A percentile compares a stretch with the other conserved stretches of the same genome.
Evolutionary conservation across 2,888 invertebrate species (phyloP).

Genomic region (Chloroclystis v-ata): DNA sequence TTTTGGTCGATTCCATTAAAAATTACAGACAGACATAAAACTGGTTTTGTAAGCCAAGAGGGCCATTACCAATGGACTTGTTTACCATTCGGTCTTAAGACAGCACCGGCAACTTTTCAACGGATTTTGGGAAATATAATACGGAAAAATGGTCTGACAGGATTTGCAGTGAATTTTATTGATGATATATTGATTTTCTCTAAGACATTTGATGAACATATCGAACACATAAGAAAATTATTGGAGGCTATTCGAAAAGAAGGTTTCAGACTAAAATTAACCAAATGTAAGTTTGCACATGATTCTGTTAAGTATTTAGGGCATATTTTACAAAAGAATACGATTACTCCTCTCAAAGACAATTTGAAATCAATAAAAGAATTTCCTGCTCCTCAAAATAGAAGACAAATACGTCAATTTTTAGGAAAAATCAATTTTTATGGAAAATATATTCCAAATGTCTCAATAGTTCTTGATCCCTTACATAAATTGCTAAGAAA

Average conservation of each 20-base stretch:
- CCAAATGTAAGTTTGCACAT: background rate
- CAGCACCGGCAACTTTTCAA: slow-evolving; percentile 46
- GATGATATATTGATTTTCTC: slow-evolving; percentile 14
- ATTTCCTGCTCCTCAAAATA: slow-evolving; percentile 23
- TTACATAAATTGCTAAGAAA: slow-evolving; percentile 30
- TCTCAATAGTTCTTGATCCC: slow-evolving; percentile 28
- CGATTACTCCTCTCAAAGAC: slow-evolving; percentile 29
- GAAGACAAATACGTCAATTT: slow-evolving; percentile 23
- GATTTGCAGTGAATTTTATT: slow-evolving; percentile 18
- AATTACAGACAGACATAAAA: slow-evolving; percentile 40
- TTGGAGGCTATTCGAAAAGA: slow-evolving; percentile 27
- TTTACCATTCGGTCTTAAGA: no score
- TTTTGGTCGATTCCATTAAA: slow-evolving; percentile 49
- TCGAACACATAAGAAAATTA: slow-evolving; percentile 9
- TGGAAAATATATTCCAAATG: no score
- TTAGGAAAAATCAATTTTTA: slow-evolving; percentile 29
- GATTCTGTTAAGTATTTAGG: slow-evolving; percentile 29
- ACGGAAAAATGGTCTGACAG: slow-evolving; percentile 16
- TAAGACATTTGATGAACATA: background rate
- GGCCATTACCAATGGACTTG: slow-evolving; percentile 35
- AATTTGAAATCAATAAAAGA: slow-evolving; percentile 31
- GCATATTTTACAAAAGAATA: slow-evolving; percentile 31
- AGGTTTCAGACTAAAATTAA: slow-evolving; percentile 18
- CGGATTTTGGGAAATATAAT: slow-evolving; percentile 35
- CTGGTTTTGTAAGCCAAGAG: slow-evolving; percentile 36